Base-by-base conservation (phyloP, 2,113 vertebrate species). In the Vireo altiloquus region DNA sequence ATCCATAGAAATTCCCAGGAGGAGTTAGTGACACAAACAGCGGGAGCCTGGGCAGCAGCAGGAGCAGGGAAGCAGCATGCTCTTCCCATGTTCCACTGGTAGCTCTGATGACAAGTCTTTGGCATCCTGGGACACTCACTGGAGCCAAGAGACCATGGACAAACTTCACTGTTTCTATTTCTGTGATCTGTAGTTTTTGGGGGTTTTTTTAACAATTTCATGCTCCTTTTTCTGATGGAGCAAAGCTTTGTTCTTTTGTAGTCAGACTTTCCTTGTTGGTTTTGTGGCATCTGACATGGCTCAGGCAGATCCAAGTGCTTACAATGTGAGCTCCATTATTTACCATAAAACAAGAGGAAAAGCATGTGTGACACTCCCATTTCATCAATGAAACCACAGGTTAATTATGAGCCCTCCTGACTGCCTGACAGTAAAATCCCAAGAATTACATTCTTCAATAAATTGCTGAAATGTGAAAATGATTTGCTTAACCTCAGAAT, bases 41-140 rank as follows among this genome's bases (percentile, higher is more conserved):
- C 7, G 0, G 82, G 92, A 82, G 89, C 7, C 40, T 2, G 82
- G 79, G 84, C 88, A 53, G 91, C 92, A 33, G 91, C 86, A 13
- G 57, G 80, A 33, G 89, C 91, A 20, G 61, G 53, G 63, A 40
- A 46, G 93, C 82, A 28, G 71, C 37, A 1, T 23, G 83, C 96
- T 71, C 93, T 91, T 95, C 95, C 93, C 92, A 60, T 80, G 60
- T 96, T n/a, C 77, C 49, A 10, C 2, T 68, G 90, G 74, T 91
- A 81, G 35, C 52, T 52, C 84, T 76, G 95, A 56, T 95, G 96
- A 96, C 96, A 96, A 91, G 72, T 63, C 77, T 22, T 96, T 95
- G 91, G 95, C 96, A 96, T 78, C 42, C 6, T 1, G 13, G 69
- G 74, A 10, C 0, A 1, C 49, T 82, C 3, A 0, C n/a, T 52